Percentiles rank a stretch among this genome's conserved stretches.
Conservation (phyloP, 2,113 vertebrate species). For the Hassar affinis region DNA sequence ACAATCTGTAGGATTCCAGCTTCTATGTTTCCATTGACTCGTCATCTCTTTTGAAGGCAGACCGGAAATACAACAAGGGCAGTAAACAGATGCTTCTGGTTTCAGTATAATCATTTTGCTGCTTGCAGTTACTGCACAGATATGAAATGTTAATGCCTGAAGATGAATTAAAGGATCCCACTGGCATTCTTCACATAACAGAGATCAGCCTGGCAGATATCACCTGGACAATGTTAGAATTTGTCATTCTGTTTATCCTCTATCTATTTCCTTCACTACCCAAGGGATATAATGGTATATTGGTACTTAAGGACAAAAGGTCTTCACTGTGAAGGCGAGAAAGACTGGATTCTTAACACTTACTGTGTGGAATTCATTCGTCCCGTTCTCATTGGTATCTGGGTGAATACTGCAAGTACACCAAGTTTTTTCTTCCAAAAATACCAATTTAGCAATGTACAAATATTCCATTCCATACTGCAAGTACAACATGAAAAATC, state of each 20-base stretch:
- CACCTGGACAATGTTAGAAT: not conserved
- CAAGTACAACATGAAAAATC: too few relatives aligned
- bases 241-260: not conserved
- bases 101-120: not conserved
- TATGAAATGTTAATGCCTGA: not conserved
- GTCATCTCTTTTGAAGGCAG: not conserved
- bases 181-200: not conserved
- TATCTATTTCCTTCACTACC: not conserved
- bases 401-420: not conserved
- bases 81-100: slow-evolving; percentile 1
- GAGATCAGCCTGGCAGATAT: not conserved
- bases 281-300: not conserved
- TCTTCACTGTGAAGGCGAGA: not conserved
- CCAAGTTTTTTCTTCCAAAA: not conserved
- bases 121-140: not conserved
- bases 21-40: not conserved
- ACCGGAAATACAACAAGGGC: not conserved
- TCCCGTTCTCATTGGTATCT: not conserved
- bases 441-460: too few relatives aligned
- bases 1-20: not conserved
- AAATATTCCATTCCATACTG: too few relatives aligned
- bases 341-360: too few relatives aligned
- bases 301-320: not conserved
- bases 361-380: not conserved
- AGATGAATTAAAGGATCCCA: not conserved